These are phyloP conservation scores for Meteorus sp. DNA, from an alignment of 1,140 invertebrate species.

Conservation along the genomic window DNA sequence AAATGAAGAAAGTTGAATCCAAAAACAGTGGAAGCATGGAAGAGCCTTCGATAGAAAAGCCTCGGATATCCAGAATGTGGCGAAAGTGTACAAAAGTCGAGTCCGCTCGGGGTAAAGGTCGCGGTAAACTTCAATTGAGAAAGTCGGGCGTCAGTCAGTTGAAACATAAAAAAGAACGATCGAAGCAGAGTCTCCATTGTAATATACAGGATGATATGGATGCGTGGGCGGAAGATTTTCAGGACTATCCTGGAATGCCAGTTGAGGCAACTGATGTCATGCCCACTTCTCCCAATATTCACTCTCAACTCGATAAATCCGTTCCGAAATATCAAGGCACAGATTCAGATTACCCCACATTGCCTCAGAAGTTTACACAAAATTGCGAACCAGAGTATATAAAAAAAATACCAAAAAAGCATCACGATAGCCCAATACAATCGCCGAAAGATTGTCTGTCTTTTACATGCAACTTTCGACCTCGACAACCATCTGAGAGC, in stretches of 20 bases:
- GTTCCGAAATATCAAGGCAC: no score
- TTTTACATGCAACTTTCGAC: slow-evolving; percentile 23
- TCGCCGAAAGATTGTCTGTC: not conserved
- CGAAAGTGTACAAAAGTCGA: slow-evolving; percentile 29
- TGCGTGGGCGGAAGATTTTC: slow-evolving; percentile 34
- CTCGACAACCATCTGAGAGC: slow-evolving; percentile 42
- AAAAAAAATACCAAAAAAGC: no score
- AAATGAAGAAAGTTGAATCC: not conserved
- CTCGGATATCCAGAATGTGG: slow-evolving; percentile 29
- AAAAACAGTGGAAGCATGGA: not conserved
- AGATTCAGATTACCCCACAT: no score
- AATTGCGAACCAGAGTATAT: no score
- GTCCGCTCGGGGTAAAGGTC: slow-evolving; percentile 34
- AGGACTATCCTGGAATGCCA: no score
- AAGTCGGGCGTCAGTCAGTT: slow-evolving; percentile 43
- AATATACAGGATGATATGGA: slow-evolving; percentile 39
- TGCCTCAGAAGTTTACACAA: no score
- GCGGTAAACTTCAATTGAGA: slow-evolving; percentile 38
- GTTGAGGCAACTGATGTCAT: no score
- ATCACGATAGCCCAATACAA: no score
- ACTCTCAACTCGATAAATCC: no score
- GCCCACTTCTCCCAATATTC: no score
- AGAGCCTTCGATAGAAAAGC: slow-evolving; percentile 28
- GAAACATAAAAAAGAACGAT: slow-evolving; percentile 39
- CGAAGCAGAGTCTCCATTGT: slow-evolving; percentile 30